Evolutionary conservation across 2,113 vertebrate species (phyloP).

Genomic region (Anguilla japonica): DNA sequence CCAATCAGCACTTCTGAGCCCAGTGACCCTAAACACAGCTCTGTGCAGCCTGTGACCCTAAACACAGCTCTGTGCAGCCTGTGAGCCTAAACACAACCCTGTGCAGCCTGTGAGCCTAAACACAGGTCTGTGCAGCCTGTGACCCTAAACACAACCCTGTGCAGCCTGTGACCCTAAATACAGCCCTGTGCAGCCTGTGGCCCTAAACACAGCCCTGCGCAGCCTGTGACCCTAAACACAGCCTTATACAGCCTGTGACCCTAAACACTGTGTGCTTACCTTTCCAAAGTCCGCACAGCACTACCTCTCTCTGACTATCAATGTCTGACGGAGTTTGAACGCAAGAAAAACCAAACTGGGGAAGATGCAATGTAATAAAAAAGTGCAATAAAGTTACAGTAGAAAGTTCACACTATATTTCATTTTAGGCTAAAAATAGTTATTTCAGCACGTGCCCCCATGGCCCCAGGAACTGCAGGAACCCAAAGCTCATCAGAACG

Average conservation of each 20-base stretch:
- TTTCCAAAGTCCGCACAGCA: no score
- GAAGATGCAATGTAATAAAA: background rate
- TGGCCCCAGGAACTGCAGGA: background rate
- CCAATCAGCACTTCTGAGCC: no score
- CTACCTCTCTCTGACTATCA: background rate
- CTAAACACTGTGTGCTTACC: background rate
- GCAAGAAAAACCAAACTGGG: background rate
- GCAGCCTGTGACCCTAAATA: no score
- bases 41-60: no score
- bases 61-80: no score
- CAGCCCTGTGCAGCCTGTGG: background rate
- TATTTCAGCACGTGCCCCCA: background rate
- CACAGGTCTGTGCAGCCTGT: no score
- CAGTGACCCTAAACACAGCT: no score
- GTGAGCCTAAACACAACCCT: no score
- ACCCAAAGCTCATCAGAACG: background rate
- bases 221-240: conserved; percentile 2
- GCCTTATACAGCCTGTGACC: background rate
- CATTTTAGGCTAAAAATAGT: background rate
- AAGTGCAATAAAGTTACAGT: background rate
- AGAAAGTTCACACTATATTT: no score
- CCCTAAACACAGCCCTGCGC: background rate
- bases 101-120: no score
- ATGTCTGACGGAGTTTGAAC: conserved; percentile 8
- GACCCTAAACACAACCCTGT: no score